phyloP scores from a whole-genome alignment of 2,113 vertebrate species.

The Plestiodon gilberti region DNA sequence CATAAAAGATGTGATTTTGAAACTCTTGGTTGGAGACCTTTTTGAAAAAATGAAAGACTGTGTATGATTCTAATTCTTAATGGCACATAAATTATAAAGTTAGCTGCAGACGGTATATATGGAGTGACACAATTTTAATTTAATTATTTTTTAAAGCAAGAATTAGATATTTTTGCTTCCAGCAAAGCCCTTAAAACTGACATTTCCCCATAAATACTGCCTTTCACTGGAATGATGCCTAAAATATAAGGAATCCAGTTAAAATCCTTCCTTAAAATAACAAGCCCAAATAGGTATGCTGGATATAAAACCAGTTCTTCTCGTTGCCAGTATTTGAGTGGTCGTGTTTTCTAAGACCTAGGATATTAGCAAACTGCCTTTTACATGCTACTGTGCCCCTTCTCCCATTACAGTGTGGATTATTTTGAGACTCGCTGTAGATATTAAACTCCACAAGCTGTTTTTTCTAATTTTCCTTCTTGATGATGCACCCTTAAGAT shows the following conservation, averaged over 20 bases:
- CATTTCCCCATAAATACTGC: background rate
- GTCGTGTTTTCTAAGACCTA: background rate
- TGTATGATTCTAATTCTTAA: background rate
- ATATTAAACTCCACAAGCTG: background rate
- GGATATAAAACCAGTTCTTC: background rate
- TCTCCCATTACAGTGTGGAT: background rate
- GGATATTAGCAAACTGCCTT: background rate
- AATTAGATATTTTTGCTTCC: background rate
- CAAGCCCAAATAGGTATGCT: background rate
- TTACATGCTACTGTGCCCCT: background rate
- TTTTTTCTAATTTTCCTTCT: background rate
- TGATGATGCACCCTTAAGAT: background rate
- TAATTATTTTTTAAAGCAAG: background rate
- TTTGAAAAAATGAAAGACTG: background rate
- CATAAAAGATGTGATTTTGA: background rate
- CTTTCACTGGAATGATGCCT: background rate
- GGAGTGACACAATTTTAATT: background rate
- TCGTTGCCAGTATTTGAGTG: background rate
- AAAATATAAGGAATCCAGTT: background rate
- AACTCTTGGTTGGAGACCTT: background rate
- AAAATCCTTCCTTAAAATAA: background rate
- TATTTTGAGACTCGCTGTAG: background rate
- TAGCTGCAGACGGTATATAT: no score
- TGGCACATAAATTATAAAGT: background rate
- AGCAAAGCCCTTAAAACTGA: background rate